Conservation (phyloP, 2,888 invertebrate genomes). For the Volucella inflata region DNA sequence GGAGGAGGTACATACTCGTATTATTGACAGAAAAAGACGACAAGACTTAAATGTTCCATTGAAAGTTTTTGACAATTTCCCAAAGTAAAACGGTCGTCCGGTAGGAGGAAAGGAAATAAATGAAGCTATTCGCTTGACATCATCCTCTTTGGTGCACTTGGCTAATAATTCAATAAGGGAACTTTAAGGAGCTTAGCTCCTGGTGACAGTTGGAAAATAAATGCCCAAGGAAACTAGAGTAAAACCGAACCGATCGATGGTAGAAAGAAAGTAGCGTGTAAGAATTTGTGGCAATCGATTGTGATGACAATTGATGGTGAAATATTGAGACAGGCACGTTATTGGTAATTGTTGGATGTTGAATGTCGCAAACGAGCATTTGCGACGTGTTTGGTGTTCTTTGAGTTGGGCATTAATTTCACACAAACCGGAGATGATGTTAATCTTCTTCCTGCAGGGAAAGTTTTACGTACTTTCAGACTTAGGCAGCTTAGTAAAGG, state of each 20-base stretch:
- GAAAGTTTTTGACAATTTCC: slow-evolving; percentile 57
- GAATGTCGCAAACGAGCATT: background rate
- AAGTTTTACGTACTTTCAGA: too few relatives aligned
- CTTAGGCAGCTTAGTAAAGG: too few relatives aligned
- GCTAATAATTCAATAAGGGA: slow-evolving; percentile 73
- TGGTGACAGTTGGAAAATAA: slow-evolving; percentile 68
- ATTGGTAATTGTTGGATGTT: slow-evolving; percentile 28
- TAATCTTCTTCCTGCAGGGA: too few relatives aligned
- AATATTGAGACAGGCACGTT: slow-evolving; percentile 63
- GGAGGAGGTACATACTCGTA: too few relatives aligned
- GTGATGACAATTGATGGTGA: slow-evolving; percentile 68
- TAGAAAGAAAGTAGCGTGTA: slow-evolving; percentile 34
- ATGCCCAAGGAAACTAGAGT: slow-evolving; percentile 21
- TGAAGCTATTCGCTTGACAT: slow-evolving; percentile 50
- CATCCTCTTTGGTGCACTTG: slow-evolving; percentile 53
- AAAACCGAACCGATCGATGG: background rate
- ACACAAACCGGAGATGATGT: too few relatives aligned
- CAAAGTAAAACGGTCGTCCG: slow-evolving; percentile 25
- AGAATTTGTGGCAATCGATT: slow-evolving; percentile 60
- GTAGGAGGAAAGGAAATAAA: slow-evolving; percentile 33
- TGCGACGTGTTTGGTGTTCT: too few relatives aligned
- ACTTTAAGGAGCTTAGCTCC: slow-evolving; percentile 61
- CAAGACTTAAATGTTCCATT: slow-evolving; percentile 7
- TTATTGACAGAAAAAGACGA: slow-evolving; percentile 22
- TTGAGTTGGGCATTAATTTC: too few relatives aligned